Conservation (phyloP, 92 coral and sea anemone species). For the Bergia puertoricense region DNA sequence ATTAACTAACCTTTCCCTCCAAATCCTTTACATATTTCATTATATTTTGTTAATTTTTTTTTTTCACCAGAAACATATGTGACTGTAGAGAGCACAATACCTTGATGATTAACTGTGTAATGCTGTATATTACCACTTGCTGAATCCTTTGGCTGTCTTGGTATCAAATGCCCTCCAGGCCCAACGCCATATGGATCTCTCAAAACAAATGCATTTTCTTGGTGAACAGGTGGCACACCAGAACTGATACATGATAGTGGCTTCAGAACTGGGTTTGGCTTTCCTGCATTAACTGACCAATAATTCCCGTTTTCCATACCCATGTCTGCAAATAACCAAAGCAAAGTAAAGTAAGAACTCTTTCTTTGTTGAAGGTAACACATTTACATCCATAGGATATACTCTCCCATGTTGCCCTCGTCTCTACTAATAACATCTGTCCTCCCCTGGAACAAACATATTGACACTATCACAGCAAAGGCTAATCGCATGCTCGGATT, state of each 20-base stretch:
- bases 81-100: background rate
- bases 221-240: background rate
- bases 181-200: slow-evolving; percentile 4
- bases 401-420: no score
- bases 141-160: background rate
- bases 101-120: background rate
- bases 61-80: background rate
- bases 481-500: no score
- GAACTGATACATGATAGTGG: background rate
- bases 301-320: background rate
- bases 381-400: no score
- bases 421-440: no score
- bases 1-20: background rate
- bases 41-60: no score
- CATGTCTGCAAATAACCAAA: background rate
- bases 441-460: no score
- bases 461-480: no score
- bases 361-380: no score
- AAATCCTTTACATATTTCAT: no score
- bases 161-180: background rate
- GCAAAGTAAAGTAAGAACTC: no score
- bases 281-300: background rate
- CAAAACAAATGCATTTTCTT: background rate
- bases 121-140: background rate
- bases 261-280: background rate